Conservation (phyloP, 2,888 invertebrate species). For the Meta bourneti region DNA sequence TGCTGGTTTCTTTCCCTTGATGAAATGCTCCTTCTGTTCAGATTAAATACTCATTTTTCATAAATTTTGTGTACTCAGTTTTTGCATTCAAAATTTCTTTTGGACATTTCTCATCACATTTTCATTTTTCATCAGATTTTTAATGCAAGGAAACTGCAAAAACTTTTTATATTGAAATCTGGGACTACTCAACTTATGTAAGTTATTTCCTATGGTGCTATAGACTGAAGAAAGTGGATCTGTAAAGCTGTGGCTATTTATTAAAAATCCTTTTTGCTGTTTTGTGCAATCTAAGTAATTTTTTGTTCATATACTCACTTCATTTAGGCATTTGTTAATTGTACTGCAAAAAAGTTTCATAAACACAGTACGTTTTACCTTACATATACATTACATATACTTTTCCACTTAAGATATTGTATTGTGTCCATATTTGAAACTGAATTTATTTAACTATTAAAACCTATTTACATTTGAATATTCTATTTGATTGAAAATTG, state of each 20-base stretch:
- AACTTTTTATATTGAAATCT: conserved; percentile 22
- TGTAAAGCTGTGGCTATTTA: conserved; percentile 52
- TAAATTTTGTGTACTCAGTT: not conserved
- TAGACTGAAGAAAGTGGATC: conserved; percentile 50
- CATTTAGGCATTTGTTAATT: not conserved
- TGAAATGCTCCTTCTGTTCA: not conserved
- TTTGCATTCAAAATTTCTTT: not conserved
- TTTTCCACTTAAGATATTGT: not conserved
- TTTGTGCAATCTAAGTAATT: conserved; percentile 38
- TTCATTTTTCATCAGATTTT: not conserved
- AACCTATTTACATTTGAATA: too few species aligned
- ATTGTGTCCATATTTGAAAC: too few species aligned
- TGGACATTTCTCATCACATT: not conserved
- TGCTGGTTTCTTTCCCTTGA: not conserved
- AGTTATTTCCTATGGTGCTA: conserved; percentile 64
- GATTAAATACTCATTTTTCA: not conserved
- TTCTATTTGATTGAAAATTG: too few species aligned
- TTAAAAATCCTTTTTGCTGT: conserved; percentile 26
- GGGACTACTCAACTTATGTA: conserved; percentile 50
- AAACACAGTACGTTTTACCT: not conserved
- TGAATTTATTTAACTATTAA: too few species aligned
- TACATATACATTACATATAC: not conserved
- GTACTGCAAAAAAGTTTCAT: not conserved
- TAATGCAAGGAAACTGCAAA: not conserved
- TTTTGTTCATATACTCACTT: not conserved